Evolutionary conservation across 2,113 vertebrate genomes (phyloP).

Genomic region (Phainopepla nitens): DNA sequence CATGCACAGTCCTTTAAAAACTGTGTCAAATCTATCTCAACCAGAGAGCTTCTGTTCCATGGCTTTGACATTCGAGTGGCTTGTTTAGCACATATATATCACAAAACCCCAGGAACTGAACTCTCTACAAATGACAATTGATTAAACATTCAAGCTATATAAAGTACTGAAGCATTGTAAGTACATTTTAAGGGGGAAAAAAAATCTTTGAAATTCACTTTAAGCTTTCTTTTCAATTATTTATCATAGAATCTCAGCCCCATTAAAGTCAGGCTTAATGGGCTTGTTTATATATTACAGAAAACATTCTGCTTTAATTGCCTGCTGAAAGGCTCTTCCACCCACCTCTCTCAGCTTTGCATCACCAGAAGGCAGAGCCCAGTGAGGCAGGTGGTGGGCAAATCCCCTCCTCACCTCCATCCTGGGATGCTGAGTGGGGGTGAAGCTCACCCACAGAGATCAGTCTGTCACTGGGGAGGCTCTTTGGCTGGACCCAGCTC

Average conservation of each 20-base stretch:
- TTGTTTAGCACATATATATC: constrained; percentile 29
- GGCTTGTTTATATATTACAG: constrained; percentile 58
- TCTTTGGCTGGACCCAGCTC: neutral
- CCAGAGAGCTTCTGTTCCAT: neutral
- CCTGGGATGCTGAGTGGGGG: neutral
- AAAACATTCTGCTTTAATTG: constrained; percentile 63
- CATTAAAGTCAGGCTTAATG: constrained; percentile 65
- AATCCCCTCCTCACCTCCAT: neutral
- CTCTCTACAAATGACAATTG: constrained; percentile 33
- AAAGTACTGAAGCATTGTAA: constrained; percentile 43
- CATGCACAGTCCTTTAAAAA: neutral
- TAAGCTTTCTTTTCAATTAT: constrained; percentile 65
- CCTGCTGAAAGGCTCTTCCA: constrained; percentile 32
- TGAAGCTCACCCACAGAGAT: neutral
- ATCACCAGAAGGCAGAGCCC: neutral
- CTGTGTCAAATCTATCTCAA: neutral
- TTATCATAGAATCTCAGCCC: constrained; percentile 57
- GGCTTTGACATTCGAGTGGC: constrained; percentile 15
- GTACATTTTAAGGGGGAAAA: neutral
- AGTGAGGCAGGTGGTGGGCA: fast-evolving
- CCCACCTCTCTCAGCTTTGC: neutral
- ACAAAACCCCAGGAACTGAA: constrained; percentile 18
- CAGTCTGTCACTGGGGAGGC: neutral
- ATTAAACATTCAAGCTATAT: constrained; percentile 51
- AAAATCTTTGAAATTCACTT: constrained; percentile 40